Conservation (phyloP, 2,113 vertebrate genomes). For the Petaurus breviceps region DNA sequence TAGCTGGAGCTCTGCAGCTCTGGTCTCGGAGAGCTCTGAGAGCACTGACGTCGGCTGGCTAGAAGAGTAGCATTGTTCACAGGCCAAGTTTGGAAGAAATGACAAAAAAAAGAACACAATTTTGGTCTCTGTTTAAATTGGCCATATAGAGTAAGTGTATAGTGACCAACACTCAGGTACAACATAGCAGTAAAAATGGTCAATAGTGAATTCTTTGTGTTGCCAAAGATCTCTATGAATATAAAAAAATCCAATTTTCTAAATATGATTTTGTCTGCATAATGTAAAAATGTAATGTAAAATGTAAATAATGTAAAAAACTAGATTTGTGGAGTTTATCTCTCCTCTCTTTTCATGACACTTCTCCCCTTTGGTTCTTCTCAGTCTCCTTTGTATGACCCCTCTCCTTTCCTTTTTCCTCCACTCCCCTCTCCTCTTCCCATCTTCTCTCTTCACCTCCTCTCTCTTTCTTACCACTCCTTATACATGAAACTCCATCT, state of each 20-base stretch:
- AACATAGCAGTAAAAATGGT: neutral
- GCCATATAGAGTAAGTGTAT: conserved; percentile 8
- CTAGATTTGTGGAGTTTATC: neutral
- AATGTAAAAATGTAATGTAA: neutral
- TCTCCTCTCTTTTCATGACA: neutral
- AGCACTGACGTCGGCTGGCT: neutral
- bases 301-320: neutral
- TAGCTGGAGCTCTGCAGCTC: neutral
- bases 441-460: neutral
- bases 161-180: neutral
- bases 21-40: neutral
- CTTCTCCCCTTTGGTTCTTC: neutral
- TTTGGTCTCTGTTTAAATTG: conserved; percentile 24
- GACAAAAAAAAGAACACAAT: conserved; percentile 20
- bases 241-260: neutral
- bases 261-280: conserved; percentile 9
- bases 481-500: neutral
- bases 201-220: conserved; percentile 32
- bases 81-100: neutral
- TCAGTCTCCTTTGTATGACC: neutral
- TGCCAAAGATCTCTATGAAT: conserved; percentile 12
- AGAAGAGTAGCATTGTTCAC: conserved; percentile 2
- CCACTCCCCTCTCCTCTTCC: neutral
- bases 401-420: neutral
- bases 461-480: neutral